Percentiles rank a stretch among this genome's conserved stretches.
Conservation (phyloP, 2,113 vertebrate genomes). For the Enhydra lutris region DNA sequence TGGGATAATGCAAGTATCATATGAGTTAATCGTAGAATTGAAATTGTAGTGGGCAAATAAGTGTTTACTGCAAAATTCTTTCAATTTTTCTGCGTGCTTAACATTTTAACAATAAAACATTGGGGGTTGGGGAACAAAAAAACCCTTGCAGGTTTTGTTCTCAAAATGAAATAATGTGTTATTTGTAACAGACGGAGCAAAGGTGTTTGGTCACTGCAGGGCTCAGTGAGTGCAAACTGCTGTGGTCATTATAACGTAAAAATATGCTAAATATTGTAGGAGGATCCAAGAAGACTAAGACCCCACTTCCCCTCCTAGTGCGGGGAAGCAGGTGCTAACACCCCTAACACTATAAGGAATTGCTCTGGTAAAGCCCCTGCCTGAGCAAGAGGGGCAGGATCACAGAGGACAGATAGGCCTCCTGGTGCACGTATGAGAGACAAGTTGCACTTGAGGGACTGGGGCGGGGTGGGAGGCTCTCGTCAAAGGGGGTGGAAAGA, state of each 20-base stretch:
- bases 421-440: background rate
- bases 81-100: background rate
- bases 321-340: background rate
- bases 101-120: background rate
- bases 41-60: background rate
- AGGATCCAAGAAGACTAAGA: background rate
- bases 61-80: background rate
- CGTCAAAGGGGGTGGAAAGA: background rate
- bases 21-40: background rate
- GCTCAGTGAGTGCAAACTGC: background rate
- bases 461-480: background rate
- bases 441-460: background rate
- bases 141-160: background rate
- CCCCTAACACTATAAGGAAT: background rate
- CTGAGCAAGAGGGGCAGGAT: background rate
- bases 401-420: background rate
- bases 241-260: background rate
- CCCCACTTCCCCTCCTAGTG: background rate
- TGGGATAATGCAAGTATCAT: background rate
- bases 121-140: background rate
- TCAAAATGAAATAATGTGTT: background rate
- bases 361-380: background rate
- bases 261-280: background rate
- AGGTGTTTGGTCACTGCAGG: background rate
- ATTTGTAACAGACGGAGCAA: background rate